phyloP scores from a whole-genome alignment of 2,888 invertebrate species.

The Cantharis rustica region DNA sequence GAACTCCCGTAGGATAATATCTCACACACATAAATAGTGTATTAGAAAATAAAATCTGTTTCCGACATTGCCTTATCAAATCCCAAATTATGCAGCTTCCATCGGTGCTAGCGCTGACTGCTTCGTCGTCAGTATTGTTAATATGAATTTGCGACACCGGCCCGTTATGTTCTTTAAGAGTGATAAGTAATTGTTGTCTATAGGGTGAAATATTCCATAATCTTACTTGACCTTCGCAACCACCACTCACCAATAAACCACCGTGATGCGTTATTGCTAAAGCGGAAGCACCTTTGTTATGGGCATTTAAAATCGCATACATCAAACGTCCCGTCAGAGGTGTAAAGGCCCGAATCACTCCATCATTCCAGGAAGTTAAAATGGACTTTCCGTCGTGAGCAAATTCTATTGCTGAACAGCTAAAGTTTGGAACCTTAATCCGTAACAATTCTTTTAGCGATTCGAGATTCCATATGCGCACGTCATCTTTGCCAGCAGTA shows the following conservation, averaged over 20 bases:
- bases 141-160: constrained; percentile 83
- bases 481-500: constrained; percentile 82
- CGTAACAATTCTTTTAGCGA: constrained; percentile 81
- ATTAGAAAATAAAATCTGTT: constrained; percentile 85
- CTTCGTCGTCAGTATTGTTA: constrained; percentile 76
- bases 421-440: constrained; percentile 85
- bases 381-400: constrained; percentile 80
- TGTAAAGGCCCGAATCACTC: constrained; percentile 79
- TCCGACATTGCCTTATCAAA: constrained; percentile 70
- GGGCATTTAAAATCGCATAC: constrained; percentile 85
- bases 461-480: constrained; percentile 82
- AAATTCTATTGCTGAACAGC: constrained; percentile 79
- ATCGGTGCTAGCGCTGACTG: constrained; percentile 88
- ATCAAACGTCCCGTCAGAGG: constrained; percentile 80
- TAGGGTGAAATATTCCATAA: constrained; percentile 22
- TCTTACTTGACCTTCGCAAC: constrained; percentile 85
- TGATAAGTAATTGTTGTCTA: constrained; percentile 69
- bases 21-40: constrained; percentile 80
- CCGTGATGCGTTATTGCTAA: constrained; percentile 75
- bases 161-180: constrained; percentile 90
- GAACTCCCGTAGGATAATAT: constrained; percentile 74
- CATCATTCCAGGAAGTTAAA: constrained; percentile 84
- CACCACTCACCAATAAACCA: constrained; percentile 80
- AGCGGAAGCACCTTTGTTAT: constrained; percentile 87
- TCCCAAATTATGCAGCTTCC: constrained; percentile 96